Percentiles rank a stretch among this genome's conserved stretches.
Conservation (phyloP, 2,888 invertebrate species). For the Cremastinae sp. region DNA sequence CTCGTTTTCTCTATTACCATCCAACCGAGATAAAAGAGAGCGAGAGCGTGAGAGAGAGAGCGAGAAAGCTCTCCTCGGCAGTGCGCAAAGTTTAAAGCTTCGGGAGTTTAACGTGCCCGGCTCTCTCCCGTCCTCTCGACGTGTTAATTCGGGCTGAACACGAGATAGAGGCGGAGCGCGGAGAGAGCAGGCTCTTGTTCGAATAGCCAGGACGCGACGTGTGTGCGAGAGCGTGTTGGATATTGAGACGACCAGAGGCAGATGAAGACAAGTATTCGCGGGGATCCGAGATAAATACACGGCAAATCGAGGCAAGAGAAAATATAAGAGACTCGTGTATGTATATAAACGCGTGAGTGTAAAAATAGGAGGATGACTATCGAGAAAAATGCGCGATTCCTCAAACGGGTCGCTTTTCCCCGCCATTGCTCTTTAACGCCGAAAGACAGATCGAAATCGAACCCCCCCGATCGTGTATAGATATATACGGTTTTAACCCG, state of each 20-base stretch:
- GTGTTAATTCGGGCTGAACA: constrained; percentile 58
- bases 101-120: constrained; percentile 44
- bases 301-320: constrained; percentile 17
- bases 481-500: too few species aligned
- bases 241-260: constrained; percentile 8
- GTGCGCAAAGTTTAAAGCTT: constrained; percentile 55
- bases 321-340: background rate
- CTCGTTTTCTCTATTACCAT: constrained; percentile 28
- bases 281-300: background rate
- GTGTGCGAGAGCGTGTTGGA: constrained; percentile 13
- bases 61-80: constrained; percentile 31
- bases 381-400: too few species aligned
- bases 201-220: constrained; percentile 42
- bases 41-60: constrained; percentile 20
- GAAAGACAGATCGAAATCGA: constrained; percentile 39
- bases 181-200: constrained; percentile 46
- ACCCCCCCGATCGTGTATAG: too few species aligned
- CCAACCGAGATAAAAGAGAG: background rate
- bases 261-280: background rate
- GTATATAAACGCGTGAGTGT: too few species aligned
- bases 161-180: constrained; percentile 43
- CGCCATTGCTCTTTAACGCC: constrained; percentile 28
- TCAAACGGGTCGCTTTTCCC: constrained; percentile 28
- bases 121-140: constrained; percentile 18
- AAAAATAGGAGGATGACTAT: too few species aligned